Base-by-base conservation (phyloP, 2,797 vertebrate genomes). In the Pseudomugil tenellus region DNA sequence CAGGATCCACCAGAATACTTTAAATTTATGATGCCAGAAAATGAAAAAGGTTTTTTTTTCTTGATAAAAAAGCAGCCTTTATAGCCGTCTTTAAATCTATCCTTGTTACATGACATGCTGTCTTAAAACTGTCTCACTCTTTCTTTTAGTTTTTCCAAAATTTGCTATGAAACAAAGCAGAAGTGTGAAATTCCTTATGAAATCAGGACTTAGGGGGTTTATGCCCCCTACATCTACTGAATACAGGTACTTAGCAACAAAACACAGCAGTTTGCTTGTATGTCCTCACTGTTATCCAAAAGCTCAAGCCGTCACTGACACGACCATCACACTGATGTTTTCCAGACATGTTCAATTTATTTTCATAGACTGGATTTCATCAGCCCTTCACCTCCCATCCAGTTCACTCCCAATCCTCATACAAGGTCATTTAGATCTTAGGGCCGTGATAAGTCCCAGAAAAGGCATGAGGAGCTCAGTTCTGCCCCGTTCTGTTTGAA, bases 361-460 rank as follows among this genome's bases (percentile, higher is more conserved):
- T 65, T 81, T 25, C 58, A 74, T 68, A 78, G 34, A 69, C 69
- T 70, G 37, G 48, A 67, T 59, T 72, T 67, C 54, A 39, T 34
- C 59, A 13, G 52, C 49, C 8, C 0, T 3, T 12, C 0, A 13
- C 23, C 63, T 60, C 53, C 35, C 39, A 49, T 56, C 48, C 37
- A 68, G 31, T 65, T 71, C 48, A 39, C 55, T 73, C 80, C 58
- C 32, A 83, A 81, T 69, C 64, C 29, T 84, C 78, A 72, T 76
- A 88, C 64, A 88, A 81, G 90, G 80, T 61, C 59, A 78, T 35
- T 65, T 57, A 74, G 63, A 63, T 79, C 67, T 78, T 67, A 63
- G 29, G 54, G 17, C 53, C 72, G 56, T 60, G 63, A 81, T 80
- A 73, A 62, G 54, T 77, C 31, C 43, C 35, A 13, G 48, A 37